Evolutionary conservation across 2,888 invertebrate genomes (phyloP).

Genomic region (Andrena dorsata): DNA sequence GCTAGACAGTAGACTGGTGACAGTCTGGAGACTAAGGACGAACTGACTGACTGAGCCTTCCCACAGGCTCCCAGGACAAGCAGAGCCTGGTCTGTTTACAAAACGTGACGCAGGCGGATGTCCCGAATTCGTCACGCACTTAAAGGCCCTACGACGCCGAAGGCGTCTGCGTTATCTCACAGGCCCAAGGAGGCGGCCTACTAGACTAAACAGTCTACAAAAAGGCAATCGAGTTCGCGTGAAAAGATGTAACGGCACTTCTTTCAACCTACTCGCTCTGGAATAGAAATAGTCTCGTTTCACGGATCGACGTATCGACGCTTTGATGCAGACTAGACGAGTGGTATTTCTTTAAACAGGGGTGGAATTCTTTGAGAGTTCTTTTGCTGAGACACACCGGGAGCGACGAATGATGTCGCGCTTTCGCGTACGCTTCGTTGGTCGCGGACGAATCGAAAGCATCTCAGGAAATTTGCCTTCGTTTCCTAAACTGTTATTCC

Average conservation of each 20-base stretch:
- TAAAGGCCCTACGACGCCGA: too few species aligned
- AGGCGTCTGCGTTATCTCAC: too few species aligned
- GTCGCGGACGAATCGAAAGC: neutral
- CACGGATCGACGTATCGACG: constrained; percentile 21
- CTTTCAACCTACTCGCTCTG: constrained; percentile 56
- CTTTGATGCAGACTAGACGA: constrained; percentile 17
- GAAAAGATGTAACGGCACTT: constrained; percentile 17
- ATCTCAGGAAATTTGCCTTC: neutral
- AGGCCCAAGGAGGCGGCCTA: too few species aligned
- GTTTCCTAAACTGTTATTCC: too few species aligned
- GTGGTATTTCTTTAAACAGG: constrained; percentile 23
- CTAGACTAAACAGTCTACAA: too few species aligned
- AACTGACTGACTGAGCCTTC: too few species aligned
- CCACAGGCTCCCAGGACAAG: too few species aligned
- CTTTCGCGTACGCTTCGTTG: neutral
- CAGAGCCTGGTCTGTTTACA: too few species aligned
- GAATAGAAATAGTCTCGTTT: constrained; percentile 43
- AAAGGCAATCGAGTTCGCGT: constrained; percentile 24
- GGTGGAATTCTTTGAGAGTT: neutral
- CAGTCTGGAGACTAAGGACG: too few species aligned
- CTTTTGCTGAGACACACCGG: neutral
- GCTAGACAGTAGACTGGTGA: too few species aligned
- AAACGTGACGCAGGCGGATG: too few species aligned
- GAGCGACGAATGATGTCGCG: neutral
- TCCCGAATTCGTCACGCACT: too few species aligned